These are phyloP conservation scores for Ellobius talpinus DNA, from an alignment of 2,113 vertebrate genomes.

Conservation along the genomic window DNA sequence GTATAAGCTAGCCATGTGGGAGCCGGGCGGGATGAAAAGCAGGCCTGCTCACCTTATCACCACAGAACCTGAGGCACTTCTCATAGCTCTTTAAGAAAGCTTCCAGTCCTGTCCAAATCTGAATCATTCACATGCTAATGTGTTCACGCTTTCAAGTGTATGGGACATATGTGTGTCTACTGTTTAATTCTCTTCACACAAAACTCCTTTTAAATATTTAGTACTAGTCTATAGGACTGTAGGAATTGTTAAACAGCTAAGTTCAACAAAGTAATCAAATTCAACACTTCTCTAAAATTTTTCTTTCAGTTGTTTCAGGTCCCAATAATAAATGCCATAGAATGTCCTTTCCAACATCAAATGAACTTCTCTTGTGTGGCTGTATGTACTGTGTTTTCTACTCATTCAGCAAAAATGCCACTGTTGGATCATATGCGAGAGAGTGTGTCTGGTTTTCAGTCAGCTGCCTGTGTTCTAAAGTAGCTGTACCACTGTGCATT, in stretches of 20 bases:
- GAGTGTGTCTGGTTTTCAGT: not conserved
- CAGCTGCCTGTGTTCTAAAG: not conserved
- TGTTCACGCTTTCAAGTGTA: not conserved
- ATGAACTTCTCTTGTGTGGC: not conserved
- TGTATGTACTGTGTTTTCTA: not conserved
- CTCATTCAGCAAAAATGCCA: not conserved
- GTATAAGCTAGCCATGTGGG: no score
- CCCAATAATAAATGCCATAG: not conserved
- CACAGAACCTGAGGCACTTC: not conserved
- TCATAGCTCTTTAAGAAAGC: not conserved
- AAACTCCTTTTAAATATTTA: not conserved
- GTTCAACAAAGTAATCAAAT: not conserved
- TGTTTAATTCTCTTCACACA: not conserved
- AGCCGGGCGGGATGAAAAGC: no score
- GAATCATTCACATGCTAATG: not conserved
- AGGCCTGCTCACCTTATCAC: no score
- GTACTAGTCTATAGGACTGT: not conserved
- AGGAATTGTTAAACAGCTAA: not conserved
- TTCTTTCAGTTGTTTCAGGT: conserved; percentile 19
- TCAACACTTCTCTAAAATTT: not conserved
- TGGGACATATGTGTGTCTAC: not conserved
- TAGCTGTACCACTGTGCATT: not conserved
- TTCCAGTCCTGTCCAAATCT: not conserved
- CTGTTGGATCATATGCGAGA: not conserved
- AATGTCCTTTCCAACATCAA: not conserved